A percentile compares a stretch with the other conserved stretches of the same genome.
These are phyloP conservation scores for Ceratoteleas bidentatus DNA, from an alignment of 1,140 invertebrate genomes.

Conservation along the genomic window DNA sequence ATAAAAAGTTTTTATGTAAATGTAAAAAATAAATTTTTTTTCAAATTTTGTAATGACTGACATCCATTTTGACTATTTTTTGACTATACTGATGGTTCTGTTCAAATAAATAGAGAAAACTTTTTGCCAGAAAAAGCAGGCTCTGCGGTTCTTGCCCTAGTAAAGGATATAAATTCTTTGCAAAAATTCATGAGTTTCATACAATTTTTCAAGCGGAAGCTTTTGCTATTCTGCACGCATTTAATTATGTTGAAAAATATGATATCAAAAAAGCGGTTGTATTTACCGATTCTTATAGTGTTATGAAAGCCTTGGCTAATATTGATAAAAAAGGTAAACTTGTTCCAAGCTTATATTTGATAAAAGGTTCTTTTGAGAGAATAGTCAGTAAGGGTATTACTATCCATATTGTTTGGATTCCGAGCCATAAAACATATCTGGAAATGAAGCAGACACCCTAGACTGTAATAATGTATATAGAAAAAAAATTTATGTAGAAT, in stretches of 20 bases:
- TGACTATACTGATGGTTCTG: slow-evolving; percentile 14
- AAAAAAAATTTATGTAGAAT: slow-evolving; percentile 7
- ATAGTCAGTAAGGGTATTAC: not conserved
- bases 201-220: slow-evolving; percentile 25
- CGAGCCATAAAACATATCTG: slow-evolving; percentile 18
- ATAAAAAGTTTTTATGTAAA: too few species aligned
- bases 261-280: slow-evolving; percentile 18
- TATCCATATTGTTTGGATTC: slow-evolving; percentile 24
- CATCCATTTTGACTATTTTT: too few species aligned
- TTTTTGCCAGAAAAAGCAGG: not conserved
- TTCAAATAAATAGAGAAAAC: not conserved
- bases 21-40: too few species aligned
- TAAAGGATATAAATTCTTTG: slow-evolving; percentile 1
- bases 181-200: slow-evolving; percentile 4
- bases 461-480: not conserved
- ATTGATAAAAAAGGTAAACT: slow-evolving; percentile 19
- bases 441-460: slow-evolving; percentile 28
- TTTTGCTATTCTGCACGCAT: slow-evolving; percentile 12
- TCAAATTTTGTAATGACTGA: too few species aligned
- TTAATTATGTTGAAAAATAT: slow-evolving; percentile 20
- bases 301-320: not conserved
- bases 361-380: slow-evolving; percentile 11
- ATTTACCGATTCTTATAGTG: slow-evolving; percentile 19
- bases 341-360: slow-evolving; percentile 22
- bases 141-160: slow-evolving; percentile 14